Conservation (phyloP, 2,797 vertebrate genomes). For the Aulostomus chinensis region DNA sequence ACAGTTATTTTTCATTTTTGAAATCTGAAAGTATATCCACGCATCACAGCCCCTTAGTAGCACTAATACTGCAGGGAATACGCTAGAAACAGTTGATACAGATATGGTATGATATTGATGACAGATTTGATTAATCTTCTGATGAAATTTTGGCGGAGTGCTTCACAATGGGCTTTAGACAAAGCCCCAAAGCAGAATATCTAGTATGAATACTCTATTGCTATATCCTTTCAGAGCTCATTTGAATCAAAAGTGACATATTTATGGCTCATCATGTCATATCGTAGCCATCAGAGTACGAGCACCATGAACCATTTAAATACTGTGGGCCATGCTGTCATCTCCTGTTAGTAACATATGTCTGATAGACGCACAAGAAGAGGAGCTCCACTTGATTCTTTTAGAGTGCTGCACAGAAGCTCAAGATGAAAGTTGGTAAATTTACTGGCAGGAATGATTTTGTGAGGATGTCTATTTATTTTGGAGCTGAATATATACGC, state of each 20-base stretch:
- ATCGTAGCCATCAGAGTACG: slow-evolving; percentile 73
- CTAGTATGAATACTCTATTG: slow-evolving; percentile 61
- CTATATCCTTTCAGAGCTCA: slow-evolving; percentile 71
- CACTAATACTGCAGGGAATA: slow-evolving; percentile 27
- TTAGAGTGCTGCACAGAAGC: slow-evolving; percentile 33
- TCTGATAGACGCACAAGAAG: slow-evolving; percentile 67
- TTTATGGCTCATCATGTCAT: slow-evolving; percentile 79
- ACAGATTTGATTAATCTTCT: slow-evolving; percentile 73
- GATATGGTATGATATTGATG: slow-evolving; percentile 70
- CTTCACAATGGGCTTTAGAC: slow-evolving; percentile 58
- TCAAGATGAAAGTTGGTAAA: slow-evolving; percentile 20
- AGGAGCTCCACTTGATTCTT: slow-evolving; percentile 68
- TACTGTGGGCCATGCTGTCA: slow-evolving; percentile 80
- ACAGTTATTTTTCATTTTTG: slow-evolving; percentile 11
- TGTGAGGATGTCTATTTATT: slow-evolving; percentile 36
- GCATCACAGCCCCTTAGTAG: slow-evolving; percentile 12
- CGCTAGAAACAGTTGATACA: slow-evolving; percentile 53
- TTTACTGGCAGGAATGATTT: slow-evolving; percentile 28
- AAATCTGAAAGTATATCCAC: slow-evolving; percentile 14
- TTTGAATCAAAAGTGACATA: slow-evolving; percentile 78
- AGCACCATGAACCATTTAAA: slow-evolving; percentile 78
- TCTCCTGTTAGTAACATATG: slow-evolving; percentile 70
- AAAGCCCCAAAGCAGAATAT: slow-evolving; percentile 61
- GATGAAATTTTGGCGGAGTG: slow-evolving; percentile 55
- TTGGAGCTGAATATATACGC: background rate